Evolutionary conservation across 1,140 invertebrate genomes (phyloP), one percentile per base, ranked within the genome.

Genomic region (Drosophila littoralis): DNA sequence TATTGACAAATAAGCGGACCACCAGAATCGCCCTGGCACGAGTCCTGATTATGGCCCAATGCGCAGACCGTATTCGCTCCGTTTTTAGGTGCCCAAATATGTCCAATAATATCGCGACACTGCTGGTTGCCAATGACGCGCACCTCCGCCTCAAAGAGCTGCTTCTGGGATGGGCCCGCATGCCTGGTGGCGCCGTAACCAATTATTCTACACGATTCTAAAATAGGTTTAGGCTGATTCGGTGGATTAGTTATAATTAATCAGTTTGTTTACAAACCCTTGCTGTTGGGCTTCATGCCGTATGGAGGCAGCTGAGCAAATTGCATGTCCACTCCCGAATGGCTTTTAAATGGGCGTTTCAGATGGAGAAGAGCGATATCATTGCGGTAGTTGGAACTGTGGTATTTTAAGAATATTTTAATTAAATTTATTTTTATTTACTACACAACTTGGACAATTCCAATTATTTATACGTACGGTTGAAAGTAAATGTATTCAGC

Each of bases 21-120:
- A 12, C 91, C 91, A 7, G 91, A 92, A 42, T 92, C 91, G 4
- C 91, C 91, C 46, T 92, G 91, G 33, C 91, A 92, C 0, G 86
- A 89, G 22, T 92, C 91, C 61, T 92, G 90, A 51, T 81, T 77
- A 45, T 79, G 70, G 28, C 91, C 91, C 48, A 92, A 7, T 0
- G 89, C 91, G 55, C 91, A 92, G 10, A 92, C 82, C 6, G 89
- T 89, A 52, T 88, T 91, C 1, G 63, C 88, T 3, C 83, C 91
- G 10, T 85, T 77, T 28, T 82, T 81, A 13, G 91, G 91, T 13
- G 91, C 89, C 89, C 90, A 91, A 35, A 92, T 73, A 28, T 90
- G 77, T 10, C 91, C 91, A 46, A 92, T 86, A 22, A 92, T 86
- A 17, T 77, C 22, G 1, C 73, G 68, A 48, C 91, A 92, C 28